Evolutionary conservation across 2,797 vertebrate genomes (phyloP), one percentile per base, ranked within the genome.

Genomic region (Chloroceryle inda): DNA sequence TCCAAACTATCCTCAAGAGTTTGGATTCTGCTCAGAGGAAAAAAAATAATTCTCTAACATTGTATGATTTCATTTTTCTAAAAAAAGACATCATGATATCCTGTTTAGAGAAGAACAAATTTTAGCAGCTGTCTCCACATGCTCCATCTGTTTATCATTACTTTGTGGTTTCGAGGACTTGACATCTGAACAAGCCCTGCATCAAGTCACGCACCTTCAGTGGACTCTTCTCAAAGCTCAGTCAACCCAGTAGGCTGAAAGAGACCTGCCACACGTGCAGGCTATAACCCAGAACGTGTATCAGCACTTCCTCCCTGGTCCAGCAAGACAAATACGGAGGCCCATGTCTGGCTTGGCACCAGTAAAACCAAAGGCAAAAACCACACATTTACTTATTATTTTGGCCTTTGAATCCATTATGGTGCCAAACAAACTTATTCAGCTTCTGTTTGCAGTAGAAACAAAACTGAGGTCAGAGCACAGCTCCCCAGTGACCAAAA

Each of bases 141-240:
- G 69, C 19, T 73, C 81, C 90, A 94, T 95, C 88, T 96, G 94
- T 89, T 96, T 92, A 62, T 91, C 38, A 87, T 96, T 93, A 94
- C 38, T 61, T 42, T 59, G 94, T 3, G 73, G 92, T 95, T 96
- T 94, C 66, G 79, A 89, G 78, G 68, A 56, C 81, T 87, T 10
- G 6, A 85, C 85, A 92, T 89, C 40, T 87, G 63, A 94, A 84
- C 1, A 14, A 84, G 79, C 40, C 29, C 37, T 92, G 73, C 59
- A 72, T 61, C n/a, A 78, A 75, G 75, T 80, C 64, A 68, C 4
- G 18, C 83, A 94, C 71, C 84, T 95, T 76, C 67, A 56, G 31
- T 3, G 21, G 40, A 74, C 52, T 75, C 27, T 84, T 31, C 61
- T 82, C 63, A 77, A 91, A 93, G 49, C 23, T 40, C 1, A 1